Base-by-base conservation (phyloP, 2,113 vertebrate species). In the Vulpes lagopus region DNA sequence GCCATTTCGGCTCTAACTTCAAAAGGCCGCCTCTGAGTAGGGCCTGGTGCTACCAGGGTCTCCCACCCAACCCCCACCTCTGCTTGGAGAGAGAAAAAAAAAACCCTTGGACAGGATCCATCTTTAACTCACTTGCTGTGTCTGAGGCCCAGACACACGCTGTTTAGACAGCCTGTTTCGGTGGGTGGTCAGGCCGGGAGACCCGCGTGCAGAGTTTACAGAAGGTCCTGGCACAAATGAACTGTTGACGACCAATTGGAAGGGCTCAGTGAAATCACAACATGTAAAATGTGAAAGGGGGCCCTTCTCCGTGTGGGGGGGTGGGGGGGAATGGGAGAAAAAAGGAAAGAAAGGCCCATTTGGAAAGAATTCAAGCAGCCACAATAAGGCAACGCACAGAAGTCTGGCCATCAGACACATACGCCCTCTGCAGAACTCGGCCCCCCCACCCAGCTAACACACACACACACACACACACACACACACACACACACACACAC, bases 191-290 rank as follows among this genome's bases (percentile, higher is more conserved):
- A 96, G 97, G 97, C 81, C 38, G 96, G 97, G 98, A 98, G 99
- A 98, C 98, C 98, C 98, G 65, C 92, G 98, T 98, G 97, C 98
- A 98, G 98, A 98, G 99, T 99, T 99, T 99, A 99, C 99, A 99
- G 99, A 99, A 99, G 97, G 98, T 96, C 99, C 98, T 98, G 38
- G 99, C 99, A 99, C 98, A 99, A 99, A 99, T 99, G 99, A 99
- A 99, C 99, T 99, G 99, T 99, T 99, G 99, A 99, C 99, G 99
- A 99, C 99, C 99, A 97, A 98, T 99, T 98, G 99, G 99, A 99
- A 99, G 99, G 99, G 98, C 99, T 99, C 99, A 99, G 98, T 99
- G 99, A 99, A 99, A 99, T 99, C 99, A 99, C 99, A 99, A 99
- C 99, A 99, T 98, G 98, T 97, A 97, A 98, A 96, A 98, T 98